phyloP scores from a whole-genome alignment of 2,888 invertebrate species.

The Microchrysa polita region DNA sequence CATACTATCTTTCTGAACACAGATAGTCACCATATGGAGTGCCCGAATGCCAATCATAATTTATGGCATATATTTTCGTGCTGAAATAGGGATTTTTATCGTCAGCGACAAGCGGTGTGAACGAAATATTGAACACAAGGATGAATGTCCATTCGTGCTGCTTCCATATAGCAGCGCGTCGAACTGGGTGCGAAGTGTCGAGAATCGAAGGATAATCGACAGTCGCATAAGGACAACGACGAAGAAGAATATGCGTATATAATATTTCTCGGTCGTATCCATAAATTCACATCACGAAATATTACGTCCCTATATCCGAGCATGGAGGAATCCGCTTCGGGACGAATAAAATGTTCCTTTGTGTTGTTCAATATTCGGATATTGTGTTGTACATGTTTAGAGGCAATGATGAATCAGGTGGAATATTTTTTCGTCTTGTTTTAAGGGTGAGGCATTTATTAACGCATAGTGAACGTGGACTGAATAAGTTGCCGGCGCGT shows the following conservation, averaged over 20 bases:
- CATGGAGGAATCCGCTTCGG: too few species aligned
- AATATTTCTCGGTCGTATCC: conserved; percentile 4
- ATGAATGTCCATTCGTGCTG: conserved; percentile 1
- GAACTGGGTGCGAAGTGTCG: conserved; percentile 15
- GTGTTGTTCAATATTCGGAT: too few species aligned
- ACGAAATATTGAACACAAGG: conserved; percentile 8
- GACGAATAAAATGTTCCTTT: too few species aligned
- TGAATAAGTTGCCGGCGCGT: too few species aligned
- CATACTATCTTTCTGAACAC: background rate
- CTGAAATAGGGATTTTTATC: conserved; percentile 26
- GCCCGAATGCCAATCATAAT: conserved; percentile 6
- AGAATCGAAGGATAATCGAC: conserved; percentile 23
- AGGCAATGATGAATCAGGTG: too few species aligned
- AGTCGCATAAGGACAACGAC: background rate
- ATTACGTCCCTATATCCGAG: background rate
- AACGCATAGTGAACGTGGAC: too few species aligned
- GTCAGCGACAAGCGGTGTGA: background rate
- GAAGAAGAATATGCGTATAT: conserved; percentile 1
- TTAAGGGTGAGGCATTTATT: too few species aligned
- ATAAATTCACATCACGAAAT: conserved; percentile 26
- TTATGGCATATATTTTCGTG: conserved; percentile 31
- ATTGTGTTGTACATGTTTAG: too few species aligned
- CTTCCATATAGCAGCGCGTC: background rate
- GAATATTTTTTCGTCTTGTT: too few species aligned
- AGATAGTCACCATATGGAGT: too few species aligned